These are phyloP conservation scores for Toxotes jaculatrix DNA, from an alignment of 2,113 vertebrate species.

Conservation along the genomic window DNA sequence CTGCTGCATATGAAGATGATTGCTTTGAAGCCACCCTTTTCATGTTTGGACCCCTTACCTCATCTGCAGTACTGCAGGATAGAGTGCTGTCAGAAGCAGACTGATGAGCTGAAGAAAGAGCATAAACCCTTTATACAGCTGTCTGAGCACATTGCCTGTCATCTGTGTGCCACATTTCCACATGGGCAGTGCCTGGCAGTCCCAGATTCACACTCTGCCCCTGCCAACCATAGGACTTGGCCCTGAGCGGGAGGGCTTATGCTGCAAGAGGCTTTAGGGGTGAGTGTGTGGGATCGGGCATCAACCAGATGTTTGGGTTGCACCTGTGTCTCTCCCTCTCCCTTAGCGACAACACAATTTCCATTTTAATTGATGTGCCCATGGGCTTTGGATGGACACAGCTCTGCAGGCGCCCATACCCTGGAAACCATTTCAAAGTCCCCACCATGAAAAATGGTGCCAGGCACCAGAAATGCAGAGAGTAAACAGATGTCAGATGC, in stretches of 20 bases:
- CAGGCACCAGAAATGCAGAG: constrained; percentile 56
- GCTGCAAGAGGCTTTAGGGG: constrained; percentile 59
- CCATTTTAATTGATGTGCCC: constrained; percentile 77
- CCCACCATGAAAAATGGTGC: constrained; percentile 48
- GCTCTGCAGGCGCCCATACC: constrained; percentile 46
- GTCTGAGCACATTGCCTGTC: constrained; percentile 74
- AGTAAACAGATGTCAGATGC: constrained; percentile 57
- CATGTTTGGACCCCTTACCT: constrained; percentile 54
- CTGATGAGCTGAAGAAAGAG: constrained; percentile 55
- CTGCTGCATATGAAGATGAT: constrained; percentile 57
- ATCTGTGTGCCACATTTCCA: constrained; percentile 70
- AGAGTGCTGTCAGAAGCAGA: constrained; percentile 53
- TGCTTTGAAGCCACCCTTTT: constrained; percentile 58
- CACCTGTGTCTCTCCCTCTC: constrained; percentile 62
- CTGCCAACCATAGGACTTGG: constrained; percentile 67
- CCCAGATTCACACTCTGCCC: constrained; percentile 61
- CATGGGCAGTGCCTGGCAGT: constrained; percentile 65
- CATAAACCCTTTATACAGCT: constrained; percentile 72
- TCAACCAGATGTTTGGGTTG: constrained; percentile 79
- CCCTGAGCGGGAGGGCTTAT: constrained; percentile 62
- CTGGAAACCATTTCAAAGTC: constrained; percentile 69
- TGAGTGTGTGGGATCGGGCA: constrained; percentile 66
- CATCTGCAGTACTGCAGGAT: constrained; percentile 47
- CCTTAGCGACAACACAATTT: constrained; percentile 68
- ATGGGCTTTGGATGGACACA: constrained; percentile 67